Percentiles rank a stretch among this genome's conserved stretches.
Conservation (phyloP, 2,113 vertebrate species). For the Salvelinus alpinus region DNA sequence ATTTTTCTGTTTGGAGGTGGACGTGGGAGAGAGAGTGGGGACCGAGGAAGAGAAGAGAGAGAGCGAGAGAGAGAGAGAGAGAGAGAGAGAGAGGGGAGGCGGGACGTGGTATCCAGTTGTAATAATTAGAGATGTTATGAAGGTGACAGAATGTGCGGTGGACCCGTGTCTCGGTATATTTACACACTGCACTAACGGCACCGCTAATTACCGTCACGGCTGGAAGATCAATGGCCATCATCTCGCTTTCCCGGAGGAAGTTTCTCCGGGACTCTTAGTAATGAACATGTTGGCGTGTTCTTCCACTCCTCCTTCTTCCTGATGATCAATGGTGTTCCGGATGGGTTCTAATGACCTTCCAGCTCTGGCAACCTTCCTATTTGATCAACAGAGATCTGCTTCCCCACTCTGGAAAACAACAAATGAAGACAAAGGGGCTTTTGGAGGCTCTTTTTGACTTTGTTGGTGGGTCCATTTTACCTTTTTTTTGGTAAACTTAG, state of each 20-base stretch:
- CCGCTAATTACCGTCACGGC: constrained; percentile 48
- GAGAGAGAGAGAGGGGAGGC: not conserved
- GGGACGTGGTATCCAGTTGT: constrained; percentile 26
- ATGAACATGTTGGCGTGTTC: constrained; percentile 37
- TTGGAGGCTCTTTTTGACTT: not conserved
- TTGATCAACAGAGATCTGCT: constrained; percentile 28
- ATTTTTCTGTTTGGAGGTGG: constrained; percentile 29
- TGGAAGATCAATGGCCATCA: constrained; percentile 49
- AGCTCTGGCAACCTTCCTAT: constrained; percentile 28
- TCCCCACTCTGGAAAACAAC: not conserved
- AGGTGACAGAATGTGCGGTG: constrained; percentile 21
- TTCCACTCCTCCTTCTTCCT: constrained; percentile 1
- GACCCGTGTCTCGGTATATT: constrained; percentile 27
- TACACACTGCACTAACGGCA: constrained; percentile 33
- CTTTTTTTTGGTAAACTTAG: no score
- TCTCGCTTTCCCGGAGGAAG: constrained; percentile 18
- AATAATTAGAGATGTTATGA: constrained; percentile 36
- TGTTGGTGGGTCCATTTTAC: no score
- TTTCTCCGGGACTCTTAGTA: constrained; percentile 23
- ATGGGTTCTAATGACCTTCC: constrained; percentile 42
- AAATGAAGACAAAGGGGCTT: constrained; percentile 3
- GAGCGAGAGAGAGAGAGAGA: not conserved
- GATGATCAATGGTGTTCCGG: constrained; percentile 39
- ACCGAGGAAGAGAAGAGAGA: not conserved
- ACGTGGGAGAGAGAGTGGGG: not conserved